Conservation (phyloP, 2,797 vertebrate species). For the Etheostoma nigrum region DNA sequence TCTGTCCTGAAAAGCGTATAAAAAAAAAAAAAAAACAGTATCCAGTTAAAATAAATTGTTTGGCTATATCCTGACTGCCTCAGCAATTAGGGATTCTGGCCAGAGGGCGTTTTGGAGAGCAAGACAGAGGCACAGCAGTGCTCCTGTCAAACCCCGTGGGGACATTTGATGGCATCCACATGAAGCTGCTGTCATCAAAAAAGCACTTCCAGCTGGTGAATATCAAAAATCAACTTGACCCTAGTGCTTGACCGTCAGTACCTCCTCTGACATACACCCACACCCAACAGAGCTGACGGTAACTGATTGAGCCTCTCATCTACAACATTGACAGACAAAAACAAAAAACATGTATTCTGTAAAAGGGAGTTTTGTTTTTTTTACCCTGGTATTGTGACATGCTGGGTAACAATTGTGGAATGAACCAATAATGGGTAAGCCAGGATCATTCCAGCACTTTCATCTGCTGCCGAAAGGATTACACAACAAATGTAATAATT, state of each 20-base stretch:
- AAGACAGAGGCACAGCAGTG: background rate
- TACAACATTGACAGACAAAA: no score
- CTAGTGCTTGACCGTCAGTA: background rate
- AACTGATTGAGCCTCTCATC: background rate
- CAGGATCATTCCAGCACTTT: background rate
- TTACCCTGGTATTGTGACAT: background rate
- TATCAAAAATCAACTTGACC: conserved; percentile 29
- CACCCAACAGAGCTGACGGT: background rate
- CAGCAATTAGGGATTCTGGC: background rate
- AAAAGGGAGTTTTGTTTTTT: background rate
- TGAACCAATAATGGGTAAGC: background rate
- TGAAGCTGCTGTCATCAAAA: conserved; percentile 18
- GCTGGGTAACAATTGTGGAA: background rate
- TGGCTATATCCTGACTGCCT: background rate
- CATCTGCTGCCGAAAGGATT: no score
- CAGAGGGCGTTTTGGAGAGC: conserved; percentile 12
- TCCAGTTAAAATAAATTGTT: background rate
- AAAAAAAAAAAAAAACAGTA: background rate
- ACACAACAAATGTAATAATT: no score
- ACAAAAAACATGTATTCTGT: no score
- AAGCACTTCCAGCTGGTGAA: conserved; percentile 27
- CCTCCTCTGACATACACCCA: background rate
- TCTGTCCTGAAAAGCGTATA: background rate
- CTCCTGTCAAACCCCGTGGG: conserved; percentile 9
- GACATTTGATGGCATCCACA: conserved; percentile 20